phyloP scores from a whole-genome alignment of 2,113 vertebrate genomes.

The Boulengeromyrus knoepffleri region DNA sequence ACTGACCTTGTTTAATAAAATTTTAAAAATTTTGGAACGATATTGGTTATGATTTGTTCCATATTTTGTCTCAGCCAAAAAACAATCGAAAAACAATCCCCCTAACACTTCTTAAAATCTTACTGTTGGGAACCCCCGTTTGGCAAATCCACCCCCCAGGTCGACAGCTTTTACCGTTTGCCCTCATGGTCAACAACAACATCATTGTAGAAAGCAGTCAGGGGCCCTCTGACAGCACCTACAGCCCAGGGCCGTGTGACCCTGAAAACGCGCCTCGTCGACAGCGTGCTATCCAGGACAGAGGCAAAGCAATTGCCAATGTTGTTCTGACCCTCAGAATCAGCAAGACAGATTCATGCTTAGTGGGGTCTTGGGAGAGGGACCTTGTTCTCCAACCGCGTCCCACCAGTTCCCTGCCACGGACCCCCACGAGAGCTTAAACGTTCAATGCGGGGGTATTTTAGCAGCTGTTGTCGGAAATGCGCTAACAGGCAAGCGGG shows the following conservation, averaged over 20 bases:
- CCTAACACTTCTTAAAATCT: not conserved
- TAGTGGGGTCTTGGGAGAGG: not conserved
- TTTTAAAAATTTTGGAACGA: not conserved
- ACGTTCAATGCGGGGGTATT: not conserved
- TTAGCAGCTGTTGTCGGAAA: not conserved
- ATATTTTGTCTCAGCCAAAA: not conserved
- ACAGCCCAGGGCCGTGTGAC: not conserved
- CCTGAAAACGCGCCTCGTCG: not conserved
- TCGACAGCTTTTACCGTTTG: not conserved
- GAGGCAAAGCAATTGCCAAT: not conserved
- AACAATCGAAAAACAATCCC: not conserved
- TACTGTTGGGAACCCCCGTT: too few relatives aligned
- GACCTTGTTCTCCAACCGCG: not conserved
- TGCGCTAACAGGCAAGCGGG: not conserved
- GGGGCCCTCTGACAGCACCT: not conserved
- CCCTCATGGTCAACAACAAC: not conserved
- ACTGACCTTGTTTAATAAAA: not conserved
- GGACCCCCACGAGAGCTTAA: not conserved
- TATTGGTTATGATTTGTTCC: not conserved
- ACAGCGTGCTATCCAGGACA: not conserved
- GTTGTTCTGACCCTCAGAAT: not conserved
- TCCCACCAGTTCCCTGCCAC: not conserved
- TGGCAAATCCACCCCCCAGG: too few relatives aligned
- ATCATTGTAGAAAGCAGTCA: not conserved
- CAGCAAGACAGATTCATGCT: not conserved